Evolutionary conservation across 2,797 vertebrate species (phyloP).

Genomic region (Acrocephalus scirpaceus): DNA sequence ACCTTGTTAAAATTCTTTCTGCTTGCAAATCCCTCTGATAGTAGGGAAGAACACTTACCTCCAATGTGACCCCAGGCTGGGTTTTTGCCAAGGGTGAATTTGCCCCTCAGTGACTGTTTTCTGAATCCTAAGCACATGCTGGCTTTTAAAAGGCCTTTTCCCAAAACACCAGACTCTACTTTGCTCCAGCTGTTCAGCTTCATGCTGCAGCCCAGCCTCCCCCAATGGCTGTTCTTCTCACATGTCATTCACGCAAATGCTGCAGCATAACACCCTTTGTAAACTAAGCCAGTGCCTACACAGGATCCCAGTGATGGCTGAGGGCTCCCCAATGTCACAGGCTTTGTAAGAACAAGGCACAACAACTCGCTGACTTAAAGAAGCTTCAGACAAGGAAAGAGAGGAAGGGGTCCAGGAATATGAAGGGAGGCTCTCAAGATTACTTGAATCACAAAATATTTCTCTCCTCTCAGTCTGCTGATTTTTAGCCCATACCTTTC

Average conservation of each 20-base stretch:
- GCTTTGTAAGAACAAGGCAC: background rate
- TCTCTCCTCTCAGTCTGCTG: background rate
- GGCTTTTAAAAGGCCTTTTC: constrained; percentile 17
- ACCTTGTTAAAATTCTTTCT: constrained; percentile 68
- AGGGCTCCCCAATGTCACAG: background rate
- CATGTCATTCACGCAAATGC: background rate
- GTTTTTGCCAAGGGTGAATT: constrained; percentile 31
- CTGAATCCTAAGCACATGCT: constrained; percentile 8
- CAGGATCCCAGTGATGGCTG: background rate
- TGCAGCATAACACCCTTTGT: background rate
- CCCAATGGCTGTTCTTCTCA: background rate
- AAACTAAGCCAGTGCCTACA: background rate
- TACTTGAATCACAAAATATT: background rate
- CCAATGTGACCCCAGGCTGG: background rate
- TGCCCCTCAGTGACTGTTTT: constrained; percentile 38
- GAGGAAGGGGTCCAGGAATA: background rate
- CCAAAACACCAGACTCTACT: background rate
- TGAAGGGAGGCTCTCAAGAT: background rate
- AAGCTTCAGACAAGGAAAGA: background rate
- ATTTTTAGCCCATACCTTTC: background rate
- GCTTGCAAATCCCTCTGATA: constrained; percentile 51
- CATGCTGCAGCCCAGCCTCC: background rate
- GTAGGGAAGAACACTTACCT: constrained; percentile 44
- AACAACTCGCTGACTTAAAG: background rate
- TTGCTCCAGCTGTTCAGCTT: constrained; percentile 14